Percentiles rank a stretch among this genome's conserved stretches.
Evolutionary conservation across 2,113 vertebrate genomes (phyloP).

Genomic region (Tauraco erythrolophus): DNA sequence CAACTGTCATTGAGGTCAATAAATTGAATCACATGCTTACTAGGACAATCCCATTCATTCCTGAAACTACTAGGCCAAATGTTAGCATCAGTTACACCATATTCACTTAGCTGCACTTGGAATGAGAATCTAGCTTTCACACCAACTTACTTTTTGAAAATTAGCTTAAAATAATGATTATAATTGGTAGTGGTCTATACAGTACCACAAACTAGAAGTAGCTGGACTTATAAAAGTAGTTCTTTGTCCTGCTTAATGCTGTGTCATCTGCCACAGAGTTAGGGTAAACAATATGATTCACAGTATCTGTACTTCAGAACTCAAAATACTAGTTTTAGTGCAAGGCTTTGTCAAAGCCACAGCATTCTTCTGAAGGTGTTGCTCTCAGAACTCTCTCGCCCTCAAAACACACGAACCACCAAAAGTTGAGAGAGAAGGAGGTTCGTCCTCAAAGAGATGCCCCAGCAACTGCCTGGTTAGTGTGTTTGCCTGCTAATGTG

Average conservation of each 20-base stretch:
- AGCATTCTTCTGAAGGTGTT: background rate
- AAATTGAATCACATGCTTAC: background rate
- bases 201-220: background rate
- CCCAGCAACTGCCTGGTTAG: accelerated
- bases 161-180: background rate
- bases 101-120: background rate
- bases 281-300: background rate
- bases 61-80: background rate
- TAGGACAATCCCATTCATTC: background rate
- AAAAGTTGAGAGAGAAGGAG: background rate
- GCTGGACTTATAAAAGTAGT: background rate
- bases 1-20: background rate
- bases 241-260: background rate
- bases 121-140: background rate
- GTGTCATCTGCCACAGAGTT: background rate
- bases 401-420: background rate
- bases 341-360: background rate
- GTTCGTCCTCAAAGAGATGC: background rate
- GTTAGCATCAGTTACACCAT: background rate
- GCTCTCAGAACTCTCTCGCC: background rate
- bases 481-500: background rate
- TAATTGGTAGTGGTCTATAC: background rate
- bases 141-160: background rate
- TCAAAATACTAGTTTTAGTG: background rate
- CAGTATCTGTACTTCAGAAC: background rate